Evolutionary conservation across 2,113 vertebrate species (phyloP).

Genomic region (Neofelis nebulosa): DNA sequence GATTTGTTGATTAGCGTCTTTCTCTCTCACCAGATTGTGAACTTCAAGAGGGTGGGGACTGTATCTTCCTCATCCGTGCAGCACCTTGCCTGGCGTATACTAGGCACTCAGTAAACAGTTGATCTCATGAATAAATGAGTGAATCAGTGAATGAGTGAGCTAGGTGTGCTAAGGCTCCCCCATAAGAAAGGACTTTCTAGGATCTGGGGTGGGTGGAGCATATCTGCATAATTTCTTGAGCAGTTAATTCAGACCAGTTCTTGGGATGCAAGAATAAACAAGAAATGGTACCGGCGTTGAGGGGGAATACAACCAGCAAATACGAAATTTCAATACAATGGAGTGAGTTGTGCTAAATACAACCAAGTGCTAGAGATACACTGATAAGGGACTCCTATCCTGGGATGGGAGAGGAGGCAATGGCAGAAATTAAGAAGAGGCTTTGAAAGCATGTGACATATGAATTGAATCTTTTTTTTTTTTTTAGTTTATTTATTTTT

Average conservation of each 20-base stretch:
- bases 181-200: not conserved
- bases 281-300: not conserved
- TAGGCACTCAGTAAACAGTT: not conserved
- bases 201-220: not conserved
- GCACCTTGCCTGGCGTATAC: not conserved
- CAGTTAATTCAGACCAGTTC: not conserved
- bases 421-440: not conserved
- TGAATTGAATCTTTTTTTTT: not conserved
- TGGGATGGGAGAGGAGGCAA: not conserved
- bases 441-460: not conserved
- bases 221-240: not conserved
- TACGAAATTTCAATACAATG: not conserved
- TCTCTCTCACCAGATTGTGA: constrained; percentile 38
- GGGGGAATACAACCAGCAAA: not conserved
- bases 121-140: not conserved
- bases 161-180: not conserved
- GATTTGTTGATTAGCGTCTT: constrained; percentile 51
- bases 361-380: not conserved
- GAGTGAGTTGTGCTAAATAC: not conserved
- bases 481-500: too few relatives aligned
- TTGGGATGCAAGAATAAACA: not conserved
- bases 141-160: not conserved
- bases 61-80: not conserved
- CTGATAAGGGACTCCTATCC: not conserved
- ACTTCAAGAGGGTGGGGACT: not conserved